These are phyloP conservation scores for Manis crassicaudata DNA, from an alignment of 2,797 vertebrate genomes.

Conservation along the genomic window DNA sequence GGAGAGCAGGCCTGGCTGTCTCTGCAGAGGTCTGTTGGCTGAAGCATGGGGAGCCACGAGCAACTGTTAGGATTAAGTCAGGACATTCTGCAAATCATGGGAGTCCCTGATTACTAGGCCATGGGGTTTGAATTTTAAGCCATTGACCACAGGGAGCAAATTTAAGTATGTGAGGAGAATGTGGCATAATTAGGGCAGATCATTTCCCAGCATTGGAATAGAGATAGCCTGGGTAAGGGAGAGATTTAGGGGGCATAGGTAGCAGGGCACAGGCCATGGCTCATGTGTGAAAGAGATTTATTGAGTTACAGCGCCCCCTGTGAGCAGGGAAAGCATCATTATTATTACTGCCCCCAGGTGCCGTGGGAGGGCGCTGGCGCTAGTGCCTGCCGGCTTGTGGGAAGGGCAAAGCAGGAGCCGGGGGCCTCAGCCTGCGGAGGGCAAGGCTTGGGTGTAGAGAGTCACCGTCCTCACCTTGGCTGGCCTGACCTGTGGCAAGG, in stretches of 20 bases:
- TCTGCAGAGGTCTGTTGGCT: background rate
- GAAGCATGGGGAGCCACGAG: background rate
- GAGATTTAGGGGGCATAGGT: background rate
- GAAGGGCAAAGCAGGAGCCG: background rate
- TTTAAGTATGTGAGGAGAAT: background rate
- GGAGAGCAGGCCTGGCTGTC: background rate
- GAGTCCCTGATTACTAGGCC: background rate
- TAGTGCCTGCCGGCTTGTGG: background rate
- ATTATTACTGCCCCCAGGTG: background rate
- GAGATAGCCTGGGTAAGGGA: background rate
- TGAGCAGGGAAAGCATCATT: background rate
- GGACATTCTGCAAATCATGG: background rate
- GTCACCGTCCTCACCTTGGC: background rate
- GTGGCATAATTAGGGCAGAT: background rate
- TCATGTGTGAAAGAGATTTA: background rate
- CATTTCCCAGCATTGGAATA: no score
- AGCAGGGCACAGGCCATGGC: background rate
- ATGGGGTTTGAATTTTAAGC: background rate
- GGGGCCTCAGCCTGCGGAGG: background rate
- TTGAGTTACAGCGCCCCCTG: background rate
- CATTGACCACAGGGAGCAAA: background rate
- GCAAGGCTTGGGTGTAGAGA: background rate
- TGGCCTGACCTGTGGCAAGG: background rate
- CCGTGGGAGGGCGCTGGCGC: background rate
- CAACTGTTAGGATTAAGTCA: background rate